Base-by-base conservation (phyloP, 2,113 vertebrate species). In the Neoarius graeffei region DNA sequence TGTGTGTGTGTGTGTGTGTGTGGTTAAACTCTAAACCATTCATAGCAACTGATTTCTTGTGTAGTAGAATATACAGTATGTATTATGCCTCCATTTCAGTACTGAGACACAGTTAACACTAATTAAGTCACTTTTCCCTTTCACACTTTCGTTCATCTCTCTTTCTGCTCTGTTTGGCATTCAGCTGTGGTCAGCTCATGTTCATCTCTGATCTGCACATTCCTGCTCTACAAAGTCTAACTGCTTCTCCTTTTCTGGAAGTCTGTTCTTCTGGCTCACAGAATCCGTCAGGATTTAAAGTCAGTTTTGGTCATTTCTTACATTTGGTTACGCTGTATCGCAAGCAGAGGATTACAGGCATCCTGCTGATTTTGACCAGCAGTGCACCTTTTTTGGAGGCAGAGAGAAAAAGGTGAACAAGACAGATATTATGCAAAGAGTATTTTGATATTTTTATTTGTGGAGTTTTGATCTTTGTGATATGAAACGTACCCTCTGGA, bases 171-270 rank as follows among this genome's bases (percentile, higher is more conserved):
- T 23, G 35, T 71, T 84, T 85, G 87, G 87, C 85, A 90, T 90
- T 85, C 25, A 25, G 52, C 48, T 52, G 59, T 54, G 59, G 83
- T 84, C 57, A 82, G 88, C 67, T 80, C 30, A 64, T 84, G 73
- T 85, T 91, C 83, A 59, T 84, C 83, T 85, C 84, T 87, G 86
- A 87, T 89, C 90, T 11, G 66, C 56, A 80, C 88, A 87, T 89
- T 91, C 88, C 71, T 86, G 60, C 42, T 83, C 71, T 80, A 83
- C 74, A 59, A 56, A 50, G 48, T 77, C 56, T 57, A 85, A 60
- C 88, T 83, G 74, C 17, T 59, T 89, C 90, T 89, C 88, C 86
- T 89, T 91, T 89, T 91, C 88, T 86, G 88, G 90, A 89, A 90
- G 83, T 87, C 35, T 79, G 69, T 79, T 85, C 48, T 83, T 50